Evolutionary conservation across 2,888 invertebrate genomes (phyloP), one percentile per base, ranked within the genome.

Genomic region (Xiphydria camelus): DNA sequence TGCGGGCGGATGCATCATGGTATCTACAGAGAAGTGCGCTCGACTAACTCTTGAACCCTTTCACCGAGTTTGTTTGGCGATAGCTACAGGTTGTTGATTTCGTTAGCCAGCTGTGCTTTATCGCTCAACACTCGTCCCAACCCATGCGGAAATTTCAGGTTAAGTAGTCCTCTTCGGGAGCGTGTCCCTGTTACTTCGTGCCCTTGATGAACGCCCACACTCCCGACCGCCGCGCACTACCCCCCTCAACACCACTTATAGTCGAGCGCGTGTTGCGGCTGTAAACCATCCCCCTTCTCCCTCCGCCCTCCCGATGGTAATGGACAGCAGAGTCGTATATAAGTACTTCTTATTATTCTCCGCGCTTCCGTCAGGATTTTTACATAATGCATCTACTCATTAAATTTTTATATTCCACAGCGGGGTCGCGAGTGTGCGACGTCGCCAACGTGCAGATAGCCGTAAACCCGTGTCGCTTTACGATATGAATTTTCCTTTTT

Each of bases 381-480:
- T 47, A 39, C 46, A 46, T 51, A 44, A 49, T 51, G 48, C 48
- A 44, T 49, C 17, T 25, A 10, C 40, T 41, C 46, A 41, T 51
- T 44, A 45, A 48, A 49, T 7, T 51, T 49, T 42, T 44, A 48
- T 37, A 33, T 21, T 20, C 19, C n/a, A 46, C 19, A 25, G 37
- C 14, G 15, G 17, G n/a, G n/a, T n/a, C n/a, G n/a, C n/a, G n/a
- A n/a, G n/a, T n/a, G n/a, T n/a, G n/a, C n/a, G n/a, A n/a, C n/a
- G n/a, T n/a, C n/a, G n/a, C n/a, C n/a, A n/a, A 19, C 26, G 12
- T 14, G n/a, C 25, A 19, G 37, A 25, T 15, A 36, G 19, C 15
- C 38, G 31, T 31, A n/a, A n/a, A n/a, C n/a, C 45, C 6, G 12
- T n/a, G n/a, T 26, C 38, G 25, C 41, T 45, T 40, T 21, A 20